Evolutionary conservation across 1,140 invertebrate genomes (phyloP).

Genomic region (Grapholita molesta): DNA sequence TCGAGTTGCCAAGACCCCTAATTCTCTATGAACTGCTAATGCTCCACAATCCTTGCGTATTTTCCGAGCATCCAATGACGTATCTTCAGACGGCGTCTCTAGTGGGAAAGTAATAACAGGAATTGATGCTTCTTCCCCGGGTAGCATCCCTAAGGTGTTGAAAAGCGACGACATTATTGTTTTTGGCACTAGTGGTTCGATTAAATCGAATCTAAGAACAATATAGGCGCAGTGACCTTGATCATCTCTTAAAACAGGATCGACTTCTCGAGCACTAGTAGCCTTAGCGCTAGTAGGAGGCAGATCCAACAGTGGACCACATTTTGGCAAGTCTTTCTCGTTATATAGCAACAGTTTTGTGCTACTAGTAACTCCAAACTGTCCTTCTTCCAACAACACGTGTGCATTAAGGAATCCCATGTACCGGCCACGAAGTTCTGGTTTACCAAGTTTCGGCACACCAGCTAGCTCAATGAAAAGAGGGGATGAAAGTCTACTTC

Average conservation of each 20-base stretch:
- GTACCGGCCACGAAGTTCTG: constrained; percentile 57
- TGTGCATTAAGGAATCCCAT: constrained; percentile 56
- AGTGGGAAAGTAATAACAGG: constrained; percentile 38
- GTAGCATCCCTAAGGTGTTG: constrained; percentile 46
- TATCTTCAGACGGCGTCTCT: constrained; percentile 38
- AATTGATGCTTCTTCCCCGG: constrained; percentile 31
- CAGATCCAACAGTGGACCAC: constrained; percentile 48
- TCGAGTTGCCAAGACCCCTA: constrained; percentile 47
- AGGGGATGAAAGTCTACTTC: constrained; percentile 36
- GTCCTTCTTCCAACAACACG: constrained; percentile 53
- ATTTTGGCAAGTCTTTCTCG: constrained; percentile 43
- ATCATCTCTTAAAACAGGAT: constrained; percentile 46
- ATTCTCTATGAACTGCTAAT: constrained; percentile 59
- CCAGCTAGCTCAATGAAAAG: constrained; percentile 62
- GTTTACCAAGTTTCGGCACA: constrained; percentile 55
- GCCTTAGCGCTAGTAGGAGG: constrained; percentile 56
- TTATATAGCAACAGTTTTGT: constrained; percentile 50
- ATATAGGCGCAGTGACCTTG: constrained; percentile 49
- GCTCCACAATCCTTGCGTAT: constrained; percentile 60
- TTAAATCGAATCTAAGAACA: constrained; percentile 57
- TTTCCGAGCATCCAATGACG: constrained; percentile 42
- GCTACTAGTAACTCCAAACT: constrained; percentile 49
- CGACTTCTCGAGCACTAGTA: constrained; percentile 46
- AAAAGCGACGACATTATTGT: constrained; percentile 45
- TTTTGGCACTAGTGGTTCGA: constrained; percentile 48